These are phyloP conservation scores for Diabrotica virgifera DNA, from an alignment of 1,140 invertebrate species.

Conservation along the genomic window DNA sequence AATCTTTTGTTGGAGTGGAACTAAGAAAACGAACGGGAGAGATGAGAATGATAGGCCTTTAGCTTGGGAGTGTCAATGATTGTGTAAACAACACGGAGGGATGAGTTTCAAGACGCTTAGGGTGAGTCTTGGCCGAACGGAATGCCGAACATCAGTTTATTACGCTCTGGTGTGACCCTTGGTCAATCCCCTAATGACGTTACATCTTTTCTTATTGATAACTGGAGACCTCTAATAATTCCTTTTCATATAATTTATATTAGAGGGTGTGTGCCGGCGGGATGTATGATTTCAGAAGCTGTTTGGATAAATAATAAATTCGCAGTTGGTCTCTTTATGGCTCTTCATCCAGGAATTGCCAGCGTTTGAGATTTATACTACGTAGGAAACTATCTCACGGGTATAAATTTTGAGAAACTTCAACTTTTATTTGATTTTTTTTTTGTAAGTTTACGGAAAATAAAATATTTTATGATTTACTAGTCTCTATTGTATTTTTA, in stretches of 20 bases:
- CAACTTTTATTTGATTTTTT: too few relatives aligned
- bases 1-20: slow-evolving; percentile 3
- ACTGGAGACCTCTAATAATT: slow-evolving; percentile 17
- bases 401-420: too few relatives aligned
- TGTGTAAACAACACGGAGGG: slow-evolving; percentile 36
- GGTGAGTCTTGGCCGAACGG: slow-evolving; percentile 29
- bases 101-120: slow-evolving; percentile 34
- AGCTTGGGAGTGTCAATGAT: slow-evolving; percentile 34
- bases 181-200: slow-evolving; percentile 32
- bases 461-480: too few relatives aligned
- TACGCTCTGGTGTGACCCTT: slow-evolving; percentile 32
- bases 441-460: too few relatives aligned
- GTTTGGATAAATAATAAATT: background rate
- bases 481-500: too few relatives aligned
- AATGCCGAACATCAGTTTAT: slow-evolving; percentile 39
- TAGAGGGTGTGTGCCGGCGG: background rate
- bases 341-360: background rate
- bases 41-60: slow-evolving; percentile 17
- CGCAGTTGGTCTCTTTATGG: background rate
- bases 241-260: slow-evolving; percentile 3
- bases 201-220: slow-evolving; percentile 32
- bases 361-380: too few relatives aligned
- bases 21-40: slow-evolving; percentile 5
- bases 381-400: too few relatives aligned
- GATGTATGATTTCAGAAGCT: background rate